Conservation (phyloP, 2,113 vertebrate genomes). For the Coreoperca whiteheadi region DNA sequence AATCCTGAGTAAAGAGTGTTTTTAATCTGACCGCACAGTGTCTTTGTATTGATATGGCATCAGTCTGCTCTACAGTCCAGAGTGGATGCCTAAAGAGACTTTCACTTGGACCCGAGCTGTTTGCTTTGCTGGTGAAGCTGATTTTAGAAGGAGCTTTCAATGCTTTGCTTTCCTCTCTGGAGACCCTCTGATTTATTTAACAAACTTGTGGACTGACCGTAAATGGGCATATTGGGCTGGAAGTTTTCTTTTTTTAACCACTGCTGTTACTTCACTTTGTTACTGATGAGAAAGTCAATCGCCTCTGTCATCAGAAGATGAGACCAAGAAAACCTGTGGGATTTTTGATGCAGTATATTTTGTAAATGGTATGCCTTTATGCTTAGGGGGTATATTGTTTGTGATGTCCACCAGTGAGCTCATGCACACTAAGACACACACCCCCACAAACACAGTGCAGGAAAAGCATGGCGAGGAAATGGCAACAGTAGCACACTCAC, state of each 20-base stretch:
- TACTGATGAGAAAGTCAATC: conserved; percentile 57
- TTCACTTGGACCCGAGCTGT: conserved; percentile 69
- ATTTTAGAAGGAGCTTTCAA: conserved; percentile 75
- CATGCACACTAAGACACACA: neutral
- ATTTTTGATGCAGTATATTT: neutral
- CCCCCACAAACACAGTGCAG: neutral
- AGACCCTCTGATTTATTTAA: conserved; percentile 83
- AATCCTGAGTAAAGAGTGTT: conserved; percentile 3
- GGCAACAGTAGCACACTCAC: neutral
- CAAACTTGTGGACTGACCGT: conserved; percentile 78
- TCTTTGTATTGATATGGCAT: neutral
- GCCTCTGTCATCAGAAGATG: conserved; percentile 26
- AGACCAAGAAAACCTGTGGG: neutral
- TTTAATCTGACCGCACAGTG: neutral
- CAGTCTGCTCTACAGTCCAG: conserved; percentile 7
- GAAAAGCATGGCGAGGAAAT: neutral
- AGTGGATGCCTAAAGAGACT: conserved; percentile 52
- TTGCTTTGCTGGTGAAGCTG: conserved; percentile 74
- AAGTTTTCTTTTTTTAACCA: conserved; percentile 39
- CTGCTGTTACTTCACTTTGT: conserved; percentile 55
- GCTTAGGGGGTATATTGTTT: neutral
- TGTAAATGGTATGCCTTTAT: neutral
- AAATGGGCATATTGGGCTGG: conserved; percentile 79
- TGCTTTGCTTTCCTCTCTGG: conserved; percentile 82
- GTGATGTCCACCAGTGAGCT: neutral